Conservation (phyloP, 92 coral and sea anemone species). For the Parazoanthus swiftii region DNA sequence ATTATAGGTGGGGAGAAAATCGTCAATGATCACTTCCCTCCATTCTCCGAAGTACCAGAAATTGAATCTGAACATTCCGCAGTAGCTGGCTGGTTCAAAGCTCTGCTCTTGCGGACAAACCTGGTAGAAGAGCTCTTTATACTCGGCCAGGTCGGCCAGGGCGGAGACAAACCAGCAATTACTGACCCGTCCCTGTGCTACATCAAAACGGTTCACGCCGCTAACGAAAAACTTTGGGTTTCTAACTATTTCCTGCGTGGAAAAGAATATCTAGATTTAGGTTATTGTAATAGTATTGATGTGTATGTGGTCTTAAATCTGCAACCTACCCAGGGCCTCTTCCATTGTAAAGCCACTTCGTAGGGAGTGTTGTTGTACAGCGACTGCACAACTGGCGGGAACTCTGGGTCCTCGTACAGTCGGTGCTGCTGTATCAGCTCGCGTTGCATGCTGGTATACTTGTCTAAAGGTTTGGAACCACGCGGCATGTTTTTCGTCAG, state of each 20-base stretch:
- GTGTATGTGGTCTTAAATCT: too few relatives aligned
- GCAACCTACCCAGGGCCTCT: constrained; percentile 67
- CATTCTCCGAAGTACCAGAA: constrained; percentile 88
- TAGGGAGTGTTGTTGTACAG: constrained; percentile 61
- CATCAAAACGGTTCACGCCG: constrained; percentile 66
- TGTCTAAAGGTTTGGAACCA: constrained; percentile 29
- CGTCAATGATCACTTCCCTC: constrained; percentile 77
- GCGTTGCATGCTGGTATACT: constrained; percentile 52
- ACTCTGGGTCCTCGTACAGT: constrained; percentile 70
- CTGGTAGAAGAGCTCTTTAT: constrained; percentile 62
- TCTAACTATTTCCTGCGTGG: constrained; percentile 61
- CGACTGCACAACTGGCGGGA: constrained; percentile 64
- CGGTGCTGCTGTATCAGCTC: constrained; percentile 55
- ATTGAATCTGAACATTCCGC: constrained; percentile 81
- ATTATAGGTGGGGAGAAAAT: constrained; percentile 72
- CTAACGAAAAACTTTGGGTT: constrained; percentile 65
- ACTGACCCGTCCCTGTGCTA: constrained; percentile 77
- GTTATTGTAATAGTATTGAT: too few relatives aligned
- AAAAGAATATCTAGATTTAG: neutral
- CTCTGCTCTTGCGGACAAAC: constrained; percentile 75
- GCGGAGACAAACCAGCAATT: constrained; percentile 96
- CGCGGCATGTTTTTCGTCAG: constrained; percentile 21
- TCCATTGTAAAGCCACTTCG: constrained; percentile 65
- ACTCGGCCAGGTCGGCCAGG: constrained; percentile 71
- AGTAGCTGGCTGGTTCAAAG: constrained; percentile 71